Conservation (phyloP, 92 coral and sea anemone species). For the Siderastrea siderea region DNA sequence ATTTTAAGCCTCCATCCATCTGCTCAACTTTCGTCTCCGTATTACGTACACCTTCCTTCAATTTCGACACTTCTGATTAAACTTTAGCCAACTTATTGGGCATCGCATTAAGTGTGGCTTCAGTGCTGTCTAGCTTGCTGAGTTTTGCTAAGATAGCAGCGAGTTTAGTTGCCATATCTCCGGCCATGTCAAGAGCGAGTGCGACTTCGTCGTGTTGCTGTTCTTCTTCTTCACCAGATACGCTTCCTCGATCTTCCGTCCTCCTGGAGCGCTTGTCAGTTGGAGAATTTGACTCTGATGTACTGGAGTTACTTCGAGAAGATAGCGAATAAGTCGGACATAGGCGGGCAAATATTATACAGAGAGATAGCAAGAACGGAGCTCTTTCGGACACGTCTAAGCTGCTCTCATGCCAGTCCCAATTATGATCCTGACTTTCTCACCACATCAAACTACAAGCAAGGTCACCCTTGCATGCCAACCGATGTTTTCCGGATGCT, state of each 20-base stretch:
- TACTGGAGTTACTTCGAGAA: neutral
- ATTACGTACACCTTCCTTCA: neutral
- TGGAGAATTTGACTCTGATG: slow-evolving; percentile 10
- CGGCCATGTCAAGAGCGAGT: neutral
- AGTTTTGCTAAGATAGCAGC: neutral
- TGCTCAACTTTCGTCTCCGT: slow-evolving; percentile 1
- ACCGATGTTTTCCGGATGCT: no score
- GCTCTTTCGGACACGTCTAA: neutral
- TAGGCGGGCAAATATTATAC: slow-evolving; percentile 2
- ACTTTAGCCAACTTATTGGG: slow-evolving; percentile 10
- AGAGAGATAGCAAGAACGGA: neutral
- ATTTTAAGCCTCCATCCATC: slow-evolving; percentile 29
- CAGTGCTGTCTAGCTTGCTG: slow-evolving; percentile 24
- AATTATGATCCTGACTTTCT: no score
- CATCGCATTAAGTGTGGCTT: neutral
- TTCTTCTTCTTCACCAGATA: slow-evolving; percentile 9
- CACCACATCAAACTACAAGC: no score
- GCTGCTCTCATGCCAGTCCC: neutral
- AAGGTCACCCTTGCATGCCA: no score
- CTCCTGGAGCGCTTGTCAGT: neutral
- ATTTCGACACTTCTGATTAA: neutral
- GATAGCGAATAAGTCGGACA: neutral
- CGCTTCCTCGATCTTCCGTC: slow-evolving; percentile 4
- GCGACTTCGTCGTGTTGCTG: neutral
- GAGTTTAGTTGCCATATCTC: slow-evolving; percentile 6